Conservation (phyloP, 2,113 vertebrate genomes). For the Urocitellus parryii region DNA sequence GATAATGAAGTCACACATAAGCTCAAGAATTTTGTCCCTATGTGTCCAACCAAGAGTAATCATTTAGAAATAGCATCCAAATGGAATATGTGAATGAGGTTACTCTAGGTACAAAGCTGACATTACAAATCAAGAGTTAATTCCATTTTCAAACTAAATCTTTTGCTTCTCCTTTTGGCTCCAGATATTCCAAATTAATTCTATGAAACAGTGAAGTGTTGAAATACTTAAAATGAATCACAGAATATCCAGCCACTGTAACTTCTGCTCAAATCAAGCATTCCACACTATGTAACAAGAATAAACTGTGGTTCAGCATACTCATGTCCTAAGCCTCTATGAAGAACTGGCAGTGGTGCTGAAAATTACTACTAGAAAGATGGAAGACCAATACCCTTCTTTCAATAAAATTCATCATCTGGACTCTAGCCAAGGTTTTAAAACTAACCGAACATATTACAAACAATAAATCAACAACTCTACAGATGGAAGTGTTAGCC, state of each 20-base stretch:
- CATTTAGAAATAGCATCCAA: slow-evolving; percentile 42
- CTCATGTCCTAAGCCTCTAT: neutral
- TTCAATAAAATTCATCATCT: slow-evolving; percentile 66
- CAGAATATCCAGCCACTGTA: neutral
- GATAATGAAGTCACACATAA: slow-evolving; percentile 29
- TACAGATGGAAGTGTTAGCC: slow-evolving; percentile 45
- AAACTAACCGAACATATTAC: slow-evolving; percentile 71
- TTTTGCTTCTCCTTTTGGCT: slow-evolving; percentile 35
- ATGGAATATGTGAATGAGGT: slow-evolving; percentile 30
- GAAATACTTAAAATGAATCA: slow-evolving; percentile 61
- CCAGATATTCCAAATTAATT: slow-evolving; percentile 55
- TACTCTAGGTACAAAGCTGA: slow-evolving; percentile 56
- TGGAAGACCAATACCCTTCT: slow-evolving; percentile 46
- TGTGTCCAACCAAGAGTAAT: slow-evolving; percentile 51
- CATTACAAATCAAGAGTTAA: slow-evolving; percentile 71
- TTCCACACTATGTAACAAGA: slow-evolving; percentile 18
- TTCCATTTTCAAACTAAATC: slow-evolving; percentile 58
- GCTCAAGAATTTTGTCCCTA: slow-evolving; percentile 41
- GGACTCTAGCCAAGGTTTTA: slow-evolving; percentile 66
- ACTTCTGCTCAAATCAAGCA: slow-evolving; percentile 43
- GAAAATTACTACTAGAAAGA: slow-evolving; percentile 74
- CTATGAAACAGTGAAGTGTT: slow-evolving; percentile 8
- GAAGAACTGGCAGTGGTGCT: slow-evolving; percentile 81
- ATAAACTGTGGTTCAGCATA: neutral
- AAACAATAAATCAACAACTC: slow-evolving; percentile 68